Evolutionary conservation across 2,113 vertebrate species (phyloP).

Genomic region (Phyllostomus hastatus): DNA sequence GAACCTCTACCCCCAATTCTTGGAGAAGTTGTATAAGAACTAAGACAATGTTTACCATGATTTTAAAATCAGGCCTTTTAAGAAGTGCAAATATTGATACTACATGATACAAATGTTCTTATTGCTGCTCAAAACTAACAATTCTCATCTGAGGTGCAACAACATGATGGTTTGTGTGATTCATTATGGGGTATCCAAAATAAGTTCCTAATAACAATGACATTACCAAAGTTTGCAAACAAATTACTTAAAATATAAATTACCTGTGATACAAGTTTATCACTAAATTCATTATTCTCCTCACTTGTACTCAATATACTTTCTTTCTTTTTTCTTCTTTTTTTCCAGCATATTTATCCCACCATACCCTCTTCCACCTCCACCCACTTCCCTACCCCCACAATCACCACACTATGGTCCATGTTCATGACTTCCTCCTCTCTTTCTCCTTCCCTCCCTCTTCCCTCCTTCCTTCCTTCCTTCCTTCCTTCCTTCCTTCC

Average conservation of each 20-base stretch:
- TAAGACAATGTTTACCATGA: background rate
- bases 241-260: background rate
- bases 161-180: background rate
- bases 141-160: background rate
- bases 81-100: background rate
- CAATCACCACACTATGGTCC: too few relatives aligned
- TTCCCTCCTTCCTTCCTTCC: too few relatives aligned
- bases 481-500: too few relatives aligned
- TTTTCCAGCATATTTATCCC: too few relatives aligned
- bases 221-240: background rate
- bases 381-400: too few relatives aligned
- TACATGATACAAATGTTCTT: background rate
- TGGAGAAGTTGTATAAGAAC: background rate
- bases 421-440: too few relatives aligned
- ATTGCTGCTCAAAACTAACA: background rate
- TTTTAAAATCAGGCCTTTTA: background rate
- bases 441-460: too few relatives aligned
- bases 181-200: background rate
- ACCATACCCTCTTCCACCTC: too few relatives aligned
- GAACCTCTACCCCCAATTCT: background rate
- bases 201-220: background rate
- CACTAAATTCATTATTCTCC: background rate
- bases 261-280: background rate
- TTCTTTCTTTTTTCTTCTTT: background rate
- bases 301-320: background rate